These are phyloP conservation scores for Eurytemora carolleeae DNA, from an alignment of 1,140 invertebrate genomes.

Conservation along the genomic window DNA sequence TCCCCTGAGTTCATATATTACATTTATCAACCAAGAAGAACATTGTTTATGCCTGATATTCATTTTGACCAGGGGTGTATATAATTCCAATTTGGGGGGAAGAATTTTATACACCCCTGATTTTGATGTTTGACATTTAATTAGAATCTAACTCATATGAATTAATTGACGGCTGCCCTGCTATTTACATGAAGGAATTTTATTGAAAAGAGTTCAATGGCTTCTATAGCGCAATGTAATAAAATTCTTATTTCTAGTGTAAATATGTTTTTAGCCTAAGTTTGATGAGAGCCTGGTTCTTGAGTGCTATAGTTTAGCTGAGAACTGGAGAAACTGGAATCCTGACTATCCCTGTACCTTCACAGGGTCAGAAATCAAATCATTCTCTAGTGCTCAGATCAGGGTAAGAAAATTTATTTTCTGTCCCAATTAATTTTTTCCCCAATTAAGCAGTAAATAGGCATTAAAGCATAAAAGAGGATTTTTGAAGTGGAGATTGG, in stretches of 20 bases:
- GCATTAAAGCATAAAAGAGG: constrained; percentile 18
- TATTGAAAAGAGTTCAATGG: no score
- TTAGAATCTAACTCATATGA: no score
- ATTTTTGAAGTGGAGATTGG: constrained; percentile 33
- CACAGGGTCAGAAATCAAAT: not conserved
- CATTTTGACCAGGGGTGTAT: not conserved
- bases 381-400: not conserved
- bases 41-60: constrained; percentile 33
- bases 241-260: no score
- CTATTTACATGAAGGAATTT: no score
- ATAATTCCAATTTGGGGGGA: not conserved
- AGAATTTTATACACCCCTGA: not conserved
- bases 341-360: not conserved
- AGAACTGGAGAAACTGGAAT: not conserved
- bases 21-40: constrained; percentile 31
- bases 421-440: not conserved
- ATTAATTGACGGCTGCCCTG: no score
- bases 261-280: no score
- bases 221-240: no score
- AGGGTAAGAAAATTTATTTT: not conserved
- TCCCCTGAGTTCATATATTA: constrained; percentile 54
- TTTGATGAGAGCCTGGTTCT: not conserved
- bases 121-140: not conserved
- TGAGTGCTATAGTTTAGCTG: not conserved
- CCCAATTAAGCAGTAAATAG: constrained; percentile 1